Percentiles rank a stretch among this genome's conserved stretches.
Evolutionary conservation across 1,140 invertebrate species (phyloP).

Genomic region (Atta colombica): DNA sequence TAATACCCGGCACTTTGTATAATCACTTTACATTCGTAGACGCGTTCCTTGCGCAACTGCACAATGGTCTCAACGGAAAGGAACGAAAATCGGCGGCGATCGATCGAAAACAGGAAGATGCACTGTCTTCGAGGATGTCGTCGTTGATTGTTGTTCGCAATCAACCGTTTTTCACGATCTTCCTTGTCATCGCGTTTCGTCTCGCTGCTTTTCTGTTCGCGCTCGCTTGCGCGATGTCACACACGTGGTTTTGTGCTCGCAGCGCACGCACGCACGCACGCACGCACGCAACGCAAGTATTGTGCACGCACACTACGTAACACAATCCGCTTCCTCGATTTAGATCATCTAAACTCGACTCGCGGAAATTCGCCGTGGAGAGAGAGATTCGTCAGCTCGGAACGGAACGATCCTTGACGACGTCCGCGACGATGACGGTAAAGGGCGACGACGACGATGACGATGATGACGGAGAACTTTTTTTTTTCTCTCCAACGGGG

Average conservation of each 20-base stretch:
- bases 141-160: not conserved
- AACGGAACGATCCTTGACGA: constrained; percentile 27
- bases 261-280: not conserved
- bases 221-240: constrained; percentile 32
- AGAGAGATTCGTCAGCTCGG: not conserved
- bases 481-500: constrained; percentile 76
- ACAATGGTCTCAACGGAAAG: not conserved
- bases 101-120: not conserved
- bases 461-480: constrained; percentile 66
- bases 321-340: constrained; percentile 1
- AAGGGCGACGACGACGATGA: constrained; percentile 19
- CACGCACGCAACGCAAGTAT: no score
- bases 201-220: not conserved
- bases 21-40: constrained; percentile 60
- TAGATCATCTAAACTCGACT: not conserved
- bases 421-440: constrained; percentile 13
- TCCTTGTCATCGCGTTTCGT: constrained; percentile 26
- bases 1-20: constrained; percentile 27
- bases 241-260: constrained; percentile 37
- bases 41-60: constrained; percentile 4
- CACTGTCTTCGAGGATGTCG: not conserved
- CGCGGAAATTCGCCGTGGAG: not conserved
- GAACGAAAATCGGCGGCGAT: constrained; percentile 13
- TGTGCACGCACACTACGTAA: not conserved
- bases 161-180: constrained; percentile 52